phyloP scores from a whole-genome alignment of 1,140 invertebrate species.

The Telenomus remus region DNA sequence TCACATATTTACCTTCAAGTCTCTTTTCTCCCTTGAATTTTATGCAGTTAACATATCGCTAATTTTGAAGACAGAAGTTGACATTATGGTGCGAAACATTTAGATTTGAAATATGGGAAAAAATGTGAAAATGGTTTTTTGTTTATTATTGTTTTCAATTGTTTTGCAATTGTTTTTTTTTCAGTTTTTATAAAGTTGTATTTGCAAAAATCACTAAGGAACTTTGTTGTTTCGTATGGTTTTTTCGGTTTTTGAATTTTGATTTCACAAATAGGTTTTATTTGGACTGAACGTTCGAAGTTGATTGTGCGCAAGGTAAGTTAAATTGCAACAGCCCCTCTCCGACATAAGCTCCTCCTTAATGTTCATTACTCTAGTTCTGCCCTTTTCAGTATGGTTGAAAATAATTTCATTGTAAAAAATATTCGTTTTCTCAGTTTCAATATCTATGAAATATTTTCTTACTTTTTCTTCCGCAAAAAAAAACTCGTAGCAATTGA shows the following conservation, averaged over 20 bases:
- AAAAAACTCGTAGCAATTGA: too few species aligned
- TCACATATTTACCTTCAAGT: slow-evolving; percentile 27
- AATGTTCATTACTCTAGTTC: not conserved
- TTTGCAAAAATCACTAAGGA: too few species aligned
- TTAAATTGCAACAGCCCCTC: not conserved
- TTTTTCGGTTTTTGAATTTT: not conserved
- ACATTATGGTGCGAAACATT: slow-evolving; percentile 41
- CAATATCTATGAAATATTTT: not conserved
- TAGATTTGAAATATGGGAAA: slow-evolving; percentile 10
- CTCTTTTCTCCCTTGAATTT: slow-evolving; percentile 47
- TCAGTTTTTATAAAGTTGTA: not conserved
- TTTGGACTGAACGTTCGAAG: not conserved
- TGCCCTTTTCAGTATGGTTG: not conserved
- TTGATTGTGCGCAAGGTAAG: not conserved
- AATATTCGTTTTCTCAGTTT: not conserved
- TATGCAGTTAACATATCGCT: slow-evolving; percentile 54
- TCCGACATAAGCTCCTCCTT: not conserved
- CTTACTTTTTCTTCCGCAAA: too few species aligned
- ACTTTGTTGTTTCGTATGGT: too few species aligned
- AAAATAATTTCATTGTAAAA: not conserved
- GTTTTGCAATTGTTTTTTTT: not conserved
- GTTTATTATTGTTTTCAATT: not conserved
- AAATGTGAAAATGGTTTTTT: too few species aligned
- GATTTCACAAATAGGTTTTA: not conserved
- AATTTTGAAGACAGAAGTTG: slow-evolving; percentile 49